A percentile compares a stretch with the other conserved stretches of the same genome.
Evolutionary conservation across 2,113 vertebrate genomes (phyloP).

Genomic region (Chaenocephalus aceratus): DNA sequence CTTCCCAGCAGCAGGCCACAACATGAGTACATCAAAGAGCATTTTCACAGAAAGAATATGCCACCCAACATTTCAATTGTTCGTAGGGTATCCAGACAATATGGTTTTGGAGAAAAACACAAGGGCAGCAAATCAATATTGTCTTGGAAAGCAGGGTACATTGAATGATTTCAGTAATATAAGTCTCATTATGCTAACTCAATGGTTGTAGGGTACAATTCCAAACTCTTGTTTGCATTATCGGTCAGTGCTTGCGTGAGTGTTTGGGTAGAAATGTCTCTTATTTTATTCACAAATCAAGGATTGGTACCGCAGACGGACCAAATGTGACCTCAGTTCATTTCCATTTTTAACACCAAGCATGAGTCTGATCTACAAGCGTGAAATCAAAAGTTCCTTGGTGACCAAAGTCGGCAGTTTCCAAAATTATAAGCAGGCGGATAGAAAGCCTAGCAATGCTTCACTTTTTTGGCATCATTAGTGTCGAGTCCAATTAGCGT

Average conservation of each 20-base stretch:
- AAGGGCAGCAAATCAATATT: background rate
- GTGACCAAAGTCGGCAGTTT: constrained; percentile 46
- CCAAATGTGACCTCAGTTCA: constrained; percentile 32
- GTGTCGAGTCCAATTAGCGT: constrained; percentile 72
- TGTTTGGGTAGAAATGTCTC: background rate
- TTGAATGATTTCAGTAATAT: background rate
- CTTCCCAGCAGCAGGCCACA: constrained; percentile 41
- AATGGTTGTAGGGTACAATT: background rate
- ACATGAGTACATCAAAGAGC: constrained; percentile 30
- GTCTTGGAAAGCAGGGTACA: background rate
- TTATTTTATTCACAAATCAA: constrained; percentile 1
- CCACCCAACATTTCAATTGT: constrained; percentile 6
- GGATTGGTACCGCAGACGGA: background rate
- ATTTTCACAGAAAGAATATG: constrained; percentile 22
- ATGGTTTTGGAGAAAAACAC: background rate
- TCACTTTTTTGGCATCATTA: constrained; percentile 74
- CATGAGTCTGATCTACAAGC: constrained; percentile 9
- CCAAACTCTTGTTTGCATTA: constrained; percentile 4
- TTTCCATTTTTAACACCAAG: constrained; percentile 44
- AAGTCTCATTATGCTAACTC: background rate
- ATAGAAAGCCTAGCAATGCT: constrained; percentile 47
- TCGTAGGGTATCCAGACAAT: background rate
- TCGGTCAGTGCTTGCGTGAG: background rate
- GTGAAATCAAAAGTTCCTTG: constrained; percentile 22
- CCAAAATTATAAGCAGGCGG: constrained; percentile 50